A percentile compares a stretch with the other conserved stretches of the same genome.
Conservation (phyloP, 2,113 vertebrate genomes). For the Glaucidium brasilianum region DNA sequence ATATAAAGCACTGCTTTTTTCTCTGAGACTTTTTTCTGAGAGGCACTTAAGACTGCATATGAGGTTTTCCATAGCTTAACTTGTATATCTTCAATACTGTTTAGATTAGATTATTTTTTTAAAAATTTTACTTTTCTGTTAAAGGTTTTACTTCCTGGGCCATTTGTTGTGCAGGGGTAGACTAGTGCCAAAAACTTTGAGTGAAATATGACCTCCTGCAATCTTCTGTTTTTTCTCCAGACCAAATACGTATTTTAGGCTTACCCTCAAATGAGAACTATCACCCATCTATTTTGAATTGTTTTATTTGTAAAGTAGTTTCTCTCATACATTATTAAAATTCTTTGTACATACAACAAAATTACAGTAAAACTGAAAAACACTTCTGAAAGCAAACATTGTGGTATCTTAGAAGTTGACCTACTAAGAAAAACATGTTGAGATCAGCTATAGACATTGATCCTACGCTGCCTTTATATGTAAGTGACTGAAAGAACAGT, state of each 20-base stretch:
- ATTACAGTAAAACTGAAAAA: neutral
- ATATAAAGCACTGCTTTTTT: neutral
- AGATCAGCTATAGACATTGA: neutral
- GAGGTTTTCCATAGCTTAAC: neutral
- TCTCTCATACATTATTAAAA: neutral
- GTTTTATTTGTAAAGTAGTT: neutral
- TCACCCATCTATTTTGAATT: neutral
- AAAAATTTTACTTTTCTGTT: neutral
- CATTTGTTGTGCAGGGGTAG: neutral
- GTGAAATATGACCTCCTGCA: neutral
- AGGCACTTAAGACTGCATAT: rapidly evolving
- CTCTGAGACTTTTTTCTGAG: neutral
- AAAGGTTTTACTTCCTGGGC: neutral
- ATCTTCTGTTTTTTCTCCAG: neutral
- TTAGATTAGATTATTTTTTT: neutral
- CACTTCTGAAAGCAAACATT: neutral
- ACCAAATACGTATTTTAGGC: neutral
- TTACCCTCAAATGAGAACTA: neutral
- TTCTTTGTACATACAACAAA: neutral
- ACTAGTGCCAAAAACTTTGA: neutral
- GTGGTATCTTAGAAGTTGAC: neutral
- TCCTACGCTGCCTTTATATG: neutral
- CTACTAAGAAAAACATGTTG: neutral
- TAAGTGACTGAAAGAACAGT: neutral
- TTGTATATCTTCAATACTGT: neutral